Evolutionary conservation across 2,113 vertebrate species (phyloP).

Genomic region (Dasypus novemcinctus): DNA sequence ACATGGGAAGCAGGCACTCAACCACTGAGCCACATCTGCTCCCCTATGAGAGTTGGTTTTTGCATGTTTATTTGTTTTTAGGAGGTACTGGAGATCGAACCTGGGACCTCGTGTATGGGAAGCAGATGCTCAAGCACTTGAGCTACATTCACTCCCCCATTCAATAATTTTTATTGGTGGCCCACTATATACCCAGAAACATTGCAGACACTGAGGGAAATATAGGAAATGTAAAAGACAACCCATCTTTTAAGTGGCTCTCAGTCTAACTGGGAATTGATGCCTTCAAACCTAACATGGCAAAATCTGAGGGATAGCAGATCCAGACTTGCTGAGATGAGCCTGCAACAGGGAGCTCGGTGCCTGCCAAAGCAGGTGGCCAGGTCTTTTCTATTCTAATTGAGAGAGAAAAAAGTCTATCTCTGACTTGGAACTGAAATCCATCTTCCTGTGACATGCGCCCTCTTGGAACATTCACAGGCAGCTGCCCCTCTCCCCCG

Average conservation of each 20-base stretch:
- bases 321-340: not conserved
- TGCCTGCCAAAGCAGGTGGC: not conserved
- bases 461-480: not conserved
- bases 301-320: not conserved
- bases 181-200: not conserved
- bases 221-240: not conserved
- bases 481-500: not conserved
- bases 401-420: not conserved
- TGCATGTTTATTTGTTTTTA: too few species aligned
- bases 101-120: too few species aligned
- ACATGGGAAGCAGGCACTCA: too few species aligned
- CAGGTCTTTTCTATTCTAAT: not conserved
- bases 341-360: not conserved
- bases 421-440: slow-evolving; percentile 32
- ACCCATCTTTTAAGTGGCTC: not conserved
- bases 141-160: not conserved
- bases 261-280: not conserved
- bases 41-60: too few species aligned
- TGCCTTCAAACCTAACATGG: not conserved
- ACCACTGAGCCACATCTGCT: too few species aligned
- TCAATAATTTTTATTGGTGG: not conserved
- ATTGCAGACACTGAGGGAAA: not conserved
- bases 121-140: too few species aligned
- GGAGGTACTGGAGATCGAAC: too few species aligned
- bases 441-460: slow-evolving; percentile 5